phyloP scores from a whole-genome alignment of 2,113 vertebrate species.

The Nyctereutes procyonoides region DNA sequence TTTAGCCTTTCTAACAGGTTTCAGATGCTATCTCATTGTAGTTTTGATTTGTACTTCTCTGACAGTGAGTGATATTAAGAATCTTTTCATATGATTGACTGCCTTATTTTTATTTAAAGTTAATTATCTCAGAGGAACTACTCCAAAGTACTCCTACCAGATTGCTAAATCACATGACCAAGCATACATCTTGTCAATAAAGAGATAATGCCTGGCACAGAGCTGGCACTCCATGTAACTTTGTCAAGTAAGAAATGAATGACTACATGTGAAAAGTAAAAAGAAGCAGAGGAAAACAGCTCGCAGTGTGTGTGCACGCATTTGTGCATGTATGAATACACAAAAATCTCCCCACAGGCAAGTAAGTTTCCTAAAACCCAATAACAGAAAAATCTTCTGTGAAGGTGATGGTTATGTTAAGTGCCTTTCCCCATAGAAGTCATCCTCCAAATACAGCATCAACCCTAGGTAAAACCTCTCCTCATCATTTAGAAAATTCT shows the following conservation, averaged over 20 bases:
- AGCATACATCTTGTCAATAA: neutral
- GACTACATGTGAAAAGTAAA: neutral
- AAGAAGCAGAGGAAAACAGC: constrained; percentile 10
- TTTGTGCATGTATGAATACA: neutral
- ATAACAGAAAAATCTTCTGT: constrained; percentile 10
- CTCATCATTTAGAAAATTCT: neutral
- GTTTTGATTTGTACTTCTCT: neutral
- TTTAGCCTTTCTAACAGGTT: neutral
- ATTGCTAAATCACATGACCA: neutral
- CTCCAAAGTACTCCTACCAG: constrained; percentile 4
- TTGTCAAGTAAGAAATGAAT: neutral
- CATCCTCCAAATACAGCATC: neutral
- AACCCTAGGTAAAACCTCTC: constrained; percentile 8
- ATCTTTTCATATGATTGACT: neutral
- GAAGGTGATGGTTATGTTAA: constrained; percentile 45
- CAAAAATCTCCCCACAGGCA: neutral
- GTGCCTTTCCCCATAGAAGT: neutral
- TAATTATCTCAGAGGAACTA: constrained; percentile 19
- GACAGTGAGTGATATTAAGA: neutral
- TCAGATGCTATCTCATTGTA: neutral
- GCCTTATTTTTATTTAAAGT: constrained; percentile 58
- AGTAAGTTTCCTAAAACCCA: neutral
- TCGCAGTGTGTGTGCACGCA: neutral
- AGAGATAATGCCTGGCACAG: neutral
- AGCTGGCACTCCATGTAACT: neutral